phyloP scores from a whole-genome alignment of 2,113 vertebrate genomes.

The Guaruba guarouba region DNA sequence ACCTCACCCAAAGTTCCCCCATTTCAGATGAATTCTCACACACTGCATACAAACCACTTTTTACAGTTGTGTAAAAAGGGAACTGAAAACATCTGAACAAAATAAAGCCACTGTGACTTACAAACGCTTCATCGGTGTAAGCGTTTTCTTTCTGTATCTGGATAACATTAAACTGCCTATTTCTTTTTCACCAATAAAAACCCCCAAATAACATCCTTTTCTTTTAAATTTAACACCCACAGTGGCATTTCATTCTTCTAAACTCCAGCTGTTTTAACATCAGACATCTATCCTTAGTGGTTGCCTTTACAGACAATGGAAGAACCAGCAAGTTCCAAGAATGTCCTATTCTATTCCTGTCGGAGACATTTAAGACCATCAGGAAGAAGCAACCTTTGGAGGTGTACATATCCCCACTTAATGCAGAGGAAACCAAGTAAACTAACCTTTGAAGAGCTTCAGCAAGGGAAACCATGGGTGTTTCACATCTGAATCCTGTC shows the following conservation, averaged over 20 bases:
- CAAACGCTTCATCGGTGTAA: not conserved
- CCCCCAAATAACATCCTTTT: not conserved
- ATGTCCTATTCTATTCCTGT: not conserved
- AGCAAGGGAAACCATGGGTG: not conserved
- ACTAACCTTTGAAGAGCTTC: not conserved
- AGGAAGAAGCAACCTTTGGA: not conserved
- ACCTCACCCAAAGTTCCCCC: not conserved
- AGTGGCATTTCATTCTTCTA: not conserved
- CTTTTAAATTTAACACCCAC: not conserved
- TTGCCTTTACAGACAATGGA: not conserved
- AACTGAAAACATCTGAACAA: not conserved
- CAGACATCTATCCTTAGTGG: not conserved
- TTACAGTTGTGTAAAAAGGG: not conserved
- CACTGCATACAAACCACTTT: not conserved
- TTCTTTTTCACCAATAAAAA: not conserved
- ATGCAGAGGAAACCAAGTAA: not conserved
- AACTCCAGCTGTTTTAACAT: not conserved
- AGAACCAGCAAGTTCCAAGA: not conserved
- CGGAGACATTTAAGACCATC: not conserved
- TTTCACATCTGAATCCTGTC: not conserved
- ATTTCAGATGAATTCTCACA: not conserved
- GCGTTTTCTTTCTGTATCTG: not conserved
- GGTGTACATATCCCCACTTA: not conserved
- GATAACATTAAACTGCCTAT: not conserved
- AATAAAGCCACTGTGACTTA: not conserved